Evolutionary conservation across 2,888 invertebrate species (phyloP), one percentile per base, ranked within the genome.

Genomic region (Tenodera sinensis): DNA sequence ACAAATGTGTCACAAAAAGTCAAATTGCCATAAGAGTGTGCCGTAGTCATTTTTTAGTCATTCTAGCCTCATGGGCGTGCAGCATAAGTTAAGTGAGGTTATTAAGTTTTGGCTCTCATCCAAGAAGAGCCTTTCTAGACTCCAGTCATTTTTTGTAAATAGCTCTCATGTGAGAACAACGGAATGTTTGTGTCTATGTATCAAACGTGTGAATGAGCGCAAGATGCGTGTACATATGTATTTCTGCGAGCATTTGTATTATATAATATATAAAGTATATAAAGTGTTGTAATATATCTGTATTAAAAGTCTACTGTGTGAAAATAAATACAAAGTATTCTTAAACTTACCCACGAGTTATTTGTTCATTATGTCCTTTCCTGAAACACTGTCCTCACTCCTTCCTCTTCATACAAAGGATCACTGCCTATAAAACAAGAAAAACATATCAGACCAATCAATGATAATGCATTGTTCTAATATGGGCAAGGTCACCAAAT

Each of bases 1-100:
- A 28, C n/a, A n/a, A 42, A 30, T 20, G 71, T 81, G 54, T 28
- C 20, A 71, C 27, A 71, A 71, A 54, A 47, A 83, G 87, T 87
- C 83, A 89, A 83, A 83, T 84, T 89, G 89, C 89, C 89, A 89
- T 89, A 88, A 25, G 88, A 88, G 88, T 88, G 89, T 89, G 85
- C 88, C 85, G 87, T 89, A 89, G 89, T 89, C 88, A 89, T 84
- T 89, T 9, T 87, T 71, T 89, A 89, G 85, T 85, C 85, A 85
- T 27, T 47, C 14, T 25, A 15, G 84, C 84, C 84, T 84, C 84
- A 84, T 42, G 54, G 84, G 34, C 84, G 34, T 42, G 84, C 20
- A 84, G 15, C 83, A 28, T 83, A 83, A 83, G 34, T 84, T 30
- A 30, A 84, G 84, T 34, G 84, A 84, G 42, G 42, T n/a, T 47